Conservation (phyloP, 2,888 invertebrate species). For the Nomada lathburiana region DNA sequence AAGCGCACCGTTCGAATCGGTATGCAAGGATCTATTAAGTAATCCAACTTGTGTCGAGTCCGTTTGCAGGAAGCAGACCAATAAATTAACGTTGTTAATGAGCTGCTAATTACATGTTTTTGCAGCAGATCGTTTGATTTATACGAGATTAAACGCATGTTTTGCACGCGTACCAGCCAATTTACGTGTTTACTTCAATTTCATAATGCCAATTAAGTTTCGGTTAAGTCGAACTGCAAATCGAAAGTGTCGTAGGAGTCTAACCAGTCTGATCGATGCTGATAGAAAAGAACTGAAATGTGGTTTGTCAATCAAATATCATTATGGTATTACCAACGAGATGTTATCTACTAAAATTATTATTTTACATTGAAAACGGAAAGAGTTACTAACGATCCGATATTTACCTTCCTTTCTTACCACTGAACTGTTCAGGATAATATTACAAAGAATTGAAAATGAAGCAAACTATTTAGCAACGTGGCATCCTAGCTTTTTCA, state of each 20-base stretch:
- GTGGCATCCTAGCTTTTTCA: too few relatives aligned
- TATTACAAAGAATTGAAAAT: too few relatives aligned
- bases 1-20: conserved; percentile 24
- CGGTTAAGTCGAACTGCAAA: conserved; percentile 3
- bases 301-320: neutral
- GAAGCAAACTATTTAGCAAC: too few relatives aligned
- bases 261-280: neutral
- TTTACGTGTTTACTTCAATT: conserved; percentile 19
- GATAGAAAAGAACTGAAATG: neutral
- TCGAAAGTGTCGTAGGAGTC: neutral
- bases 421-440: too few relatives aligned
- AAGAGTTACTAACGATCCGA: too few relatives aligned
- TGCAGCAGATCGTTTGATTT: conserved; percentile 76
- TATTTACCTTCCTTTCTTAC: too few relatives aligned
- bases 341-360: neutral
- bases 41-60: conserved; percentile 26
- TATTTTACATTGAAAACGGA: too few relatives aligned
- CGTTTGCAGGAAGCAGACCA: conserved; percentile 68
- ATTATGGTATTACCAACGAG: too few relatives aligned
- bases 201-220: conserved; percentile 3
- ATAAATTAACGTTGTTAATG: conserved; percentile 79
- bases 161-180: conserved; percentile 6
- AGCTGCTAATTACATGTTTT: conserved; percentile 75
- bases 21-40: conserved; percentile 15
- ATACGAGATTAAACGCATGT: conserved; percentile 53